A percentile compares a stretch with the other conserved stretches of the same genome.
Conservation (phyloP, 2,888 invertebrate species). For the Dryocosmus kuriphilus region DNA sequence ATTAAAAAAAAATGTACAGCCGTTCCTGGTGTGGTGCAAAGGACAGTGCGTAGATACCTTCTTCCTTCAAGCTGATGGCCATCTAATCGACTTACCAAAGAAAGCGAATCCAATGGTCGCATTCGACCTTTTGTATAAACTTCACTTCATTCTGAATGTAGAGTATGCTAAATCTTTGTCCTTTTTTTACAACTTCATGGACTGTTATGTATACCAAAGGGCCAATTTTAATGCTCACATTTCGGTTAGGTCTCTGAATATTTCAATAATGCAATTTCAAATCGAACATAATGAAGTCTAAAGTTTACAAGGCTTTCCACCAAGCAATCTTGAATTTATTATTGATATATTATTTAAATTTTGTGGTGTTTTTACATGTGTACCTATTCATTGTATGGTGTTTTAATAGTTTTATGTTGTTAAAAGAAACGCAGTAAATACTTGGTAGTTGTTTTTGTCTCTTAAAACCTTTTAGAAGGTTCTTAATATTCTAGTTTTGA, state of each 20-base stretch:
- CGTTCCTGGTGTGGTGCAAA: background rate
- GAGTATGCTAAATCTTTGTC: background rate
- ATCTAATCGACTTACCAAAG: background rate
- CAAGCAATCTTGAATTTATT: too few species aligned
- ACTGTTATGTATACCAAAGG: background rate
- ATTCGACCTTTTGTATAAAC: background rate
- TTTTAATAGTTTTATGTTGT: too few species aligned
- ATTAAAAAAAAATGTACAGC: background rate
- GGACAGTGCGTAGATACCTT: background rate
- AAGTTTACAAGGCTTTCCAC: too few species aligned
- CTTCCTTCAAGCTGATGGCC: background rate
- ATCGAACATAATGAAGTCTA: too few species aligned
- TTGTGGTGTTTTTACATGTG: too few species aligned
- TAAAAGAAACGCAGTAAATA: too few species aligned
- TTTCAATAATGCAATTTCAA: too few species aligned
- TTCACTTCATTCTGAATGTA: background rate
- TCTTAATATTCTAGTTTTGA: too few species aligned
- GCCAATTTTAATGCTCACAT: background rate
- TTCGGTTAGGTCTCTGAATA: background rate
- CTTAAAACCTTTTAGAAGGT: too few species aligned
- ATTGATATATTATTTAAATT: too few species aligned
- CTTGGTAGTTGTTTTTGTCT: too few species aligned
- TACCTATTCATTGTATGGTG: too few species aligned
- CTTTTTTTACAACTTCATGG: slow-evolving; percentile 1
- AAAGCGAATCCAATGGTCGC: background rate